phyloP scores from a whole-genome alignment of 1,140 invertebrate genomes.

The Lepidurus apus region DNA sequence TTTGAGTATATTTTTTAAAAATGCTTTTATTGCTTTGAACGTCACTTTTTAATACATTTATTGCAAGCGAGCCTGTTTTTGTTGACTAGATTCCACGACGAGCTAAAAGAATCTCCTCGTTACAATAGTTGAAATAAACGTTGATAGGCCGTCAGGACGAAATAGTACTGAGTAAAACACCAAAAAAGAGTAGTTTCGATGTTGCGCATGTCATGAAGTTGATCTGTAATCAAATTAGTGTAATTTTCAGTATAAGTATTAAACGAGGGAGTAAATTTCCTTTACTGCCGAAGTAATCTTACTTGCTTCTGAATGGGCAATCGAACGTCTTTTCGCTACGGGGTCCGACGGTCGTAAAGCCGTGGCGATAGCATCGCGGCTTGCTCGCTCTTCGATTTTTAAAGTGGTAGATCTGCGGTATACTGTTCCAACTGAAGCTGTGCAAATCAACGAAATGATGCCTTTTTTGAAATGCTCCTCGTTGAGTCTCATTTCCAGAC shows the following conservation, averaged over 20 bases:
- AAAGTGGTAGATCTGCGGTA: conserved; percentile 30
- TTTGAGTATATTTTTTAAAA: not conserved
- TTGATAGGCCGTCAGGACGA: not conserved
- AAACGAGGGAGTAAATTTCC: conserved; percentile 2
- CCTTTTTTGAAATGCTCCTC: conserved; percentile 26
- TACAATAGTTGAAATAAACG: not conserved
- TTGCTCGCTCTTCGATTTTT: conserved; percentile 21
- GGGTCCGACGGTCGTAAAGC: conserved; percentile 16
- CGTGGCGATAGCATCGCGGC: conserved; percentile 12
- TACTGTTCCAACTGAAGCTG: conserved; percentile 25
- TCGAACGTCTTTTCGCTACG: conserved; percentile 13
- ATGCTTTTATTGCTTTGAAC: not conserved
- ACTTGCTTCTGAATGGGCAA: conserved; percentile 12
- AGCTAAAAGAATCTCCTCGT: not conserved
- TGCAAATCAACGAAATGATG: conserved; percentile 23
- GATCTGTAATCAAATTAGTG: not conserved
- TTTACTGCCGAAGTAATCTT: not conserved
- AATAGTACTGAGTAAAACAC: not conserved
- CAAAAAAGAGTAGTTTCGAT: not conserved
- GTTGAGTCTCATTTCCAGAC: conserved; percentile 15
- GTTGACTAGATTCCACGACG: not conserved
- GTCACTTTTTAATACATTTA: not conserved
- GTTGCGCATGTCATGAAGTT: not conserved
- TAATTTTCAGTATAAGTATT: not conserved
- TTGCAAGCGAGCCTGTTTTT: not conserved